Conservation (phyloP, 1,140 invertebrate species). For the Euwallacea fornicatus region DNA sequence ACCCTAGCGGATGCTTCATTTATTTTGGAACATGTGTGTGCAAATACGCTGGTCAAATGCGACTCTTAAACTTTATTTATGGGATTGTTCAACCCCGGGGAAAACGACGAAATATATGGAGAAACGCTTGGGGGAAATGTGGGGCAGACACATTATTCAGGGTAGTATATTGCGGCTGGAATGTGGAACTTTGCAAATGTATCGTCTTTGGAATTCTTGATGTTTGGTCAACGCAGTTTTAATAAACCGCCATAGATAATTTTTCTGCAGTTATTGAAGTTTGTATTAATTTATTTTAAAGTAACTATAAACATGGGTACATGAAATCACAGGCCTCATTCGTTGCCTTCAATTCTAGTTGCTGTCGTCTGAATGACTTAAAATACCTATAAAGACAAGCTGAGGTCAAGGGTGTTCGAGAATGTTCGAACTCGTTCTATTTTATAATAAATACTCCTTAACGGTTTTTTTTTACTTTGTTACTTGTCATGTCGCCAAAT, state of each 20-base stretch:
- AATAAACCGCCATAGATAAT: not conserved
- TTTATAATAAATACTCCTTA: no score
- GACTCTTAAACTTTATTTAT: not conserved
- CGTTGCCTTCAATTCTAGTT: no score
- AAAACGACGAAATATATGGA: not conserved
- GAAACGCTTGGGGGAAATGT: not conserved
- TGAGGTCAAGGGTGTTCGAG: no score
- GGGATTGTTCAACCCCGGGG: not conserved
- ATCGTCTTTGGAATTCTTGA: not conserved
- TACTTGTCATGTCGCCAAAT: no score
- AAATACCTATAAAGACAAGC: no score
- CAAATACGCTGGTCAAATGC: not conserved
- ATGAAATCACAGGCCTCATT: not conserved
- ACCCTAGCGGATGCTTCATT: not conserved
- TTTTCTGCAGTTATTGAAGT: not conserved
- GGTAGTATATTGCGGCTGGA: not conserved
- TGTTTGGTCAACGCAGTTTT: not conserved
- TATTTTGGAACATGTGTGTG: not conserved
- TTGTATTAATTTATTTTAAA: slow-evolving; percentile 1
- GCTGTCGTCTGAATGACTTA: no score
- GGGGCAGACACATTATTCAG: not conserved
- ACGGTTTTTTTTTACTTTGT: no score
- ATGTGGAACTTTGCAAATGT: not conserved
- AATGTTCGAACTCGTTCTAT: no score
- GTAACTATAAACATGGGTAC: not conserved